phyloP scores from a whole-genome alignment of 2,888 invertebrate genomes.

The Neuroscelio doddi region DNA sequence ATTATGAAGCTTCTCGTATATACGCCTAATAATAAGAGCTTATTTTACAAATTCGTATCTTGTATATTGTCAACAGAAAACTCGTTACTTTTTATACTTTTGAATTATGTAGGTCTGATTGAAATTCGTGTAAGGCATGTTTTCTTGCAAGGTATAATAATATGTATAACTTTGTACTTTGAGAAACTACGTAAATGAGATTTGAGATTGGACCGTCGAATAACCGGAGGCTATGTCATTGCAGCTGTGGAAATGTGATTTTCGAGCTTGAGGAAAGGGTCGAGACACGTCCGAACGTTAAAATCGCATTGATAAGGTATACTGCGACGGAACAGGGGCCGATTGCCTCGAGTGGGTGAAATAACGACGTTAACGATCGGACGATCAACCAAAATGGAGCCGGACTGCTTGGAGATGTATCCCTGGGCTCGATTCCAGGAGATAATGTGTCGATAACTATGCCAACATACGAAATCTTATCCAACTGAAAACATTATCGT shows the following conservation, averaged over 20 bases:
- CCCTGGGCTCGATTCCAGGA: conserved; percentile 32
- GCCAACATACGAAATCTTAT: conserved; percentile 15
- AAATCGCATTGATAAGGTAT: conserved; percentile 26
- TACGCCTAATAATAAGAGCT: no score
- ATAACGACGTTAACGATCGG: conserved; percentile 26
- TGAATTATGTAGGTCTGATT: no score
- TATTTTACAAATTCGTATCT: no score
- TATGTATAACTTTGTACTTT: conserved; percentile 10
- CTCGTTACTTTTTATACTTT: no score
- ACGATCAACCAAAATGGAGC: conserved; percentile 18
- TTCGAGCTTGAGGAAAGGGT: conserved; percentile 28
- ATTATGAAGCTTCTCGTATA: no score
- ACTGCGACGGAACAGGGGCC: conserved; percentile 25
- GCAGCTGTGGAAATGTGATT: conserved; percentile 23
- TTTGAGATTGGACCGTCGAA: conserved; percentile 25
- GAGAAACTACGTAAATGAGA: conserved; percentile 19
- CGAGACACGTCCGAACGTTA: conserved; percentile 23
- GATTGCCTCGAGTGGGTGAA: conserved; percentile 23
- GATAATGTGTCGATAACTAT: conserved; percentile 33
- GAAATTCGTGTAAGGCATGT: no score
- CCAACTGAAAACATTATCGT: conserved; percentile 15
- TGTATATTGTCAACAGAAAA: no score
- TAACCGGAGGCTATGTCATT: conserved; percentile 18
- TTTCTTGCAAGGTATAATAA: not conserved
- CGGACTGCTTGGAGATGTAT: conserved; percentile 18